Percentiles rank a stretch among this genome's conserved stretches.
phyloP scores from a whole-genome alignment of 37 sponge, comb jelly and placozoan species.

The Beroe ovata region DNA sequence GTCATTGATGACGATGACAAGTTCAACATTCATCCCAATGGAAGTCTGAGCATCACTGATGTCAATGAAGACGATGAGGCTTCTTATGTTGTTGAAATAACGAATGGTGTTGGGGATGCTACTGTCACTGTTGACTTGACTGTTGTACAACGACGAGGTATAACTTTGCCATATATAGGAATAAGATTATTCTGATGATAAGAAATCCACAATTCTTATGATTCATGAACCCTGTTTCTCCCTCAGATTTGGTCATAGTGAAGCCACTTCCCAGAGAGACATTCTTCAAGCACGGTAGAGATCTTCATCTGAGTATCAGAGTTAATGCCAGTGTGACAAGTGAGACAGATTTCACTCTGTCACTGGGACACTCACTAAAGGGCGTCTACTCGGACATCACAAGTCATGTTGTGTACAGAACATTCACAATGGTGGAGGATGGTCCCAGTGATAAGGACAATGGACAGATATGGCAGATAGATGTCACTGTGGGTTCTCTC shows the following conservation, averaged over 20 bases:
- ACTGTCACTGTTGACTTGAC: no score
- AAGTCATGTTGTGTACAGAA: neutral
- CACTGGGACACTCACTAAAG: neutral
- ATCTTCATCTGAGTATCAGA: neutral
- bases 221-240: no score
- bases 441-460: neutral
- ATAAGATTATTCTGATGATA: no score
- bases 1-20: neutral
- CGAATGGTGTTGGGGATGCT: neutral
- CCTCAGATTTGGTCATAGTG: neutral
- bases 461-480: neutral
- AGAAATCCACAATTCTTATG: no score
- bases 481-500: neutral
- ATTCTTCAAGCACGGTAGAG: neutral
- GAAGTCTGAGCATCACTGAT: neutral
- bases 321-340: neutral
- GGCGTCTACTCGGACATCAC: neutral
- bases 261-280: neutral
- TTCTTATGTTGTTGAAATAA: neutral
- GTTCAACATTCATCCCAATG: neutral
- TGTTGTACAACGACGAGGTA: neutral
- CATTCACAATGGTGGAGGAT: neutral
- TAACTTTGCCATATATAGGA: no score
- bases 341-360: neutral
- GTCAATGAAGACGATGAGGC: neutral